Percentiles rank a stretch among this genome's conserved stretches.
phyloP scores from a whole-genome alignment of 37 sponge, comb jelly and placozoan genomes.

The Diacarnus erythraeanus region DNA sequence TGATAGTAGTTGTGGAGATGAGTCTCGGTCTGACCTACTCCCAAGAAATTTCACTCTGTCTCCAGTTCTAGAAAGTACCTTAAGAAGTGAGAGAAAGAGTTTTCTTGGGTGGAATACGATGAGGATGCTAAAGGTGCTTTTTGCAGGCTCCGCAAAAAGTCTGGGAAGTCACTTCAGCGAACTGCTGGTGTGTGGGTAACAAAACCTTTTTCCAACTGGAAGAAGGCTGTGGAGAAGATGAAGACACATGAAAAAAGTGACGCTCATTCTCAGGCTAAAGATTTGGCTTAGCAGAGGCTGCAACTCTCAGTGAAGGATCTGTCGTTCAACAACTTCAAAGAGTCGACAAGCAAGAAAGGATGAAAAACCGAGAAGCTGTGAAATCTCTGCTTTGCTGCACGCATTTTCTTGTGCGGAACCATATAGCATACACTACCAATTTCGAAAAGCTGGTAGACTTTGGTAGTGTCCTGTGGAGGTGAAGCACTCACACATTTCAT shows the following conservation, averaged over 20 bases:
- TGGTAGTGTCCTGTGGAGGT: slow-evolving; percentile 66
- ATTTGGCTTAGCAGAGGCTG: too few relatives aligned
- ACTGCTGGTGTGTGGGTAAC: slow-evolving; percentile 48
- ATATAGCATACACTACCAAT: slow-evolving; percentile 67
- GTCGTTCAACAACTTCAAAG: slow-evolving; percentile 65
- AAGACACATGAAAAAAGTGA: slow-evolving; percentile 41
- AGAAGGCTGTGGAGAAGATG: slow-evolving; percentile 66
- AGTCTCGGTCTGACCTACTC: too few relatives aligned
- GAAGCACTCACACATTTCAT: slow-evolving; percentile 56
- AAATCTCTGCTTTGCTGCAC: slow-evolving; percentile 68
- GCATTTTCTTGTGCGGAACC: slow-evolving; percentile 61
- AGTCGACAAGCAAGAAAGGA: slow-evolving; percentile 30
- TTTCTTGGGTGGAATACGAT: too few relatives aligned
- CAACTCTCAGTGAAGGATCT: slow-evolving; percentile 46
- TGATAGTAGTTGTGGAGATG: too few relatives aligned
- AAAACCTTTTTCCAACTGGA: slow-evolving; percentile 69
- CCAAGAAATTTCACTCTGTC: too few relatives aligned
- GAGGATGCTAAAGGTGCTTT: slow-evolving; percentile 52
- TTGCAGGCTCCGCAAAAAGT: slow-evolving; percentile 42
- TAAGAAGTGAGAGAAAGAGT: too few relatives aligned
- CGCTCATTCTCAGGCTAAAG: too few relatives aligned
- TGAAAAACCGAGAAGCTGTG: slow-evolving; percentile 63
- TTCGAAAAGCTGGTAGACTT: slow-evolving; percentile 58
- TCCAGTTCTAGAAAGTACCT: too few relatives aligned
- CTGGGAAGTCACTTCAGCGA: slow-evolving; percentile 45